Evolutionary conservation across 2,113 vertebrate species (phyloP).

Genomic region (Oceanodroma tethys): DNA sequence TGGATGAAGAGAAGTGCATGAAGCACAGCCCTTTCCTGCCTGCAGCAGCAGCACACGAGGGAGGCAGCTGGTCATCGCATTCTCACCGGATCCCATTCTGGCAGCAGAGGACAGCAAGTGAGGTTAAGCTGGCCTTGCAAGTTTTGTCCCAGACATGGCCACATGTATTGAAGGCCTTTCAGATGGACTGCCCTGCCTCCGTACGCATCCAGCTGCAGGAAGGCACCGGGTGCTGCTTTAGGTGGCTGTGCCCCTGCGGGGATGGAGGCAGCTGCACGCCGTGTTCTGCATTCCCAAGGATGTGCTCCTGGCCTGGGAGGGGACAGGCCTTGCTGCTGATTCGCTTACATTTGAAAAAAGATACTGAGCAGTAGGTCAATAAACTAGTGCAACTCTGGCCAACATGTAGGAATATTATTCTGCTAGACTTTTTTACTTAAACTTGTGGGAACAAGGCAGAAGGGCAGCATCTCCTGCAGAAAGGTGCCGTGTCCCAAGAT

Average conservation of each 20-base stretch:
- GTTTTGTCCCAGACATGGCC: not conserved
- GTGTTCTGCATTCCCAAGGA: not conserved
- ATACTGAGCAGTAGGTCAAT: not conserved
- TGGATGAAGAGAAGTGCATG: not conserved
- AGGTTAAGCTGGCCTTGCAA: not conserved
- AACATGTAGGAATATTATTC: not conserved
- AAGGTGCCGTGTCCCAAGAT: not conserved
- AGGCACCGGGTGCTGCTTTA: not conserved
- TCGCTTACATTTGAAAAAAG: not conserved
- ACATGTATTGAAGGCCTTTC: not conserved
- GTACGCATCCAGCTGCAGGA: not conserved
- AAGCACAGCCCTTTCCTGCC: not conserved
- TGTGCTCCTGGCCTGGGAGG: not conserved
- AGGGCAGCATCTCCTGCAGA: not conserved
- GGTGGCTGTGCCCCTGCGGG: not conserved
- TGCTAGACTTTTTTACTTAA: not conserved
- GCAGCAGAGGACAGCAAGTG: not conserved
- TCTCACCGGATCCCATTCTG: not conserved
- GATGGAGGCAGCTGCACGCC: not conserved
- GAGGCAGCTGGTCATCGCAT: not conserved
- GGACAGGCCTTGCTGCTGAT: not conserved
- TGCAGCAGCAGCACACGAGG: not conserved
- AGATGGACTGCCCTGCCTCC: not conserved
- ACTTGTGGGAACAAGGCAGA: not conserved
- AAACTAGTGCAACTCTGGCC: not conserved